Evolutionary conservation across 2,888 invertebrate genomes (phyloP), one percentile per base, ranked within the genome.

Genomic region (Ypsolopha scabrella): DNA sequence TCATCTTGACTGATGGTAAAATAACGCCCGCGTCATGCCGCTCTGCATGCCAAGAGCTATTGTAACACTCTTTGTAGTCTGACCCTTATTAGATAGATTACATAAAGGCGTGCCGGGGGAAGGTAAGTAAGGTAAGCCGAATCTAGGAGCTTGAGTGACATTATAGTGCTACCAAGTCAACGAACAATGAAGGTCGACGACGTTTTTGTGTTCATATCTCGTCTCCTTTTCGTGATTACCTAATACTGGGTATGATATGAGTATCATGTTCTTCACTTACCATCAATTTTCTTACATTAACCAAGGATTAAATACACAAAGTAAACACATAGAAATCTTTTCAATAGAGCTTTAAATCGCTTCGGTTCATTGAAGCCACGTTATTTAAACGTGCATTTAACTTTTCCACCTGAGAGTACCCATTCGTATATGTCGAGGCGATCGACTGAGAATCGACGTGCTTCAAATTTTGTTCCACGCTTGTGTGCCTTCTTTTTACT

Each of bases 1-100:
- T 82, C 83, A 83, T 86, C 79, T 83, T 85, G 85, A 85, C 72
- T 78, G 81, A 85, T 83, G 77, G 75, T 72, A 70, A 80, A 82
- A 81, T 80, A 85, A 81, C 72, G 69, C 65, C 68, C 62, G 68
- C 74, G 80, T 86, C 83, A 83, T 79, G 75, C 73, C 69, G 66
- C 71, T 78, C 75, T 79, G 75, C 75, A 80, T 75, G 80, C 77
- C 73, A 73, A 75, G 69, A 69, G 70, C 77, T 69, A 73, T 79
- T 78, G 75, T 78, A 68, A 67, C 72, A 64, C 67, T 70, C 68
- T 74, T 75, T 78, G 72, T 79, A 68, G 61, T 62, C 64, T 62
- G 63, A 64, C 69, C 67, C 72, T 75, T 79, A 78, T 76, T 75
- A 72, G 71, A 68, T 63, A 68, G 71, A 70, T 73, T 67, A 72